Conservation (phyloP, 2,797 vertebrate genomes). For the Phrynocephalus vlangalii region DNA sequence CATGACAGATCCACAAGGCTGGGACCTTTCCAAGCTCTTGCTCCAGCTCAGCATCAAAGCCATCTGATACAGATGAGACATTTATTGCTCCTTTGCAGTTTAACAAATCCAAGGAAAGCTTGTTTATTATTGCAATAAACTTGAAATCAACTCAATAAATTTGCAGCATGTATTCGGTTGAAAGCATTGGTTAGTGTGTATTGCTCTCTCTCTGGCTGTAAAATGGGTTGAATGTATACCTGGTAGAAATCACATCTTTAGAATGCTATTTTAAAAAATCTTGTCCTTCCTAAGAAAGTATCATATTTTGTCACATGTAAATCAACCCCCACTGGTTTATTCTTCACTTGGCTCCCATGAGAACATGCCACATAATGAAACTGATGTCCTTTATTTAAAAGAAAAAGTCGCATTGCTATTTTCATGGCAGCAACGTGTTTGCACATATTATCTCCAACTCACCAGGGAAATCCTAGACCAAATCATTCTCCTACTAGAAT, state of each 20-base stretch:
- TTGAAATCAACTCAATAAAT: too few species aligned
- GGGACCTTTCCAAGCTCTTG: too few species aligned
- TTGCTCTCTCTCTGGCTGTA: too few species aligned
- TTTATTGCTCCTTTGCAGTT: too few species aligned
- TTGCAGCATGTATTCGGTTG: too few species aligned
- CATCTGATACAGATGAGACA: too few species aligned
- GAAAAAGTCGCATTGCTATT: slow-evolving; percentile 41
- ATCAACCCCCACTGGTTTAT: slow-evolving; percentile 26
- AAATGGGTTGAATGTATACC: not conserved
- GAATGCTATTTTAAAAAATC: slow-evolving; percentile 30
- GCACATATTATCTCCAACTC: slow-evolving; percentile 42
- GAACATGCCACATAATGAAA: slow-evolving; percentile 27
- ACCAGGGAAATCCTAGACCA: slow-evolving; percentile 49
- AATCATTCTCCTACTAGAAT: slow-evolving; percentile 48
- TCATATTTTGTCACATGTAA: slow-evolving; percentile 37
- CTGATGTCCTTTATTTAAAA: slow-evolving; percentile 15
- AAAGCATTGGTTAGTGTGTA: too few species aligned
- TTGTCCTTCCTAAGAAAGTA: not conserved
- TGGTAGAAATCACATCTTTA: not conserved
- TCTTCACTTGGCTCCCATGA: slow-evolving; percentile 27
- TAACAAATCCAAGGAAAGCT: too few species aligned
- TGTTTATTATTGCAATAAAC: too few species aligned
- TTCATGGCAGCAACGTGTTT: slow-evolving; percentile 51
- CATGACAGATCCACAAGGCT: too few species aligned
- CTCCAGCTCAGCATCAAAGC: too few species aligned